A percentile compares a stretch with the other conserved stretches of the same genome.
Evolutionary conservation across 2,113 vertebrate species (phyloP).

Genomic region (Ctenomys sociabilis): DNA sequence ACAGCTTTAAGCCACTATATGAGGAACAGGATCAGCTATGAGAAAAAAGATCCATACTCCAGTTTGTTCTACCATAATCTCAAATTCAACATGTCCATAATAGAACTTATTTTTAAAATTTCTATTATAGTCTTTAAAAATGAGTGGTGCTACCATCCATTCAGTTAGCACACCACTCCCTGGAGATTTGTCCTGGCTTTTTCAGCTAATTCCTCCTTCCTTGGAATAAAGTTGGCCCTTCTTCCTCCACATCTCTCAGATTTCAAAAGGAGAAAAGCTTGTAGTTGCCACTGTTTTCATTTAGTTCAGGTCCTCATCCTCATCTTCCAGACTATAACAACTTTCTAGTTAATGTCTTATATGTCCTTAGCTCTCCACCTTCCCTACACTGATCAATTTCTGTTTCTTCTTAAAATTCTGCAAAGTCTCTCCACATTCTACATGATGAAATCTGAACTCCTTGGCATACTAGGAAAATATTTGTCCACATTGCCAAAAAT

Average conservation of each 20-base stretch:
- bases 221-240: not conserved
- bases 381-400: not conserved
- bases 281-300: not conserved
- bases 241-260: not conserved
- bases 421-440: not conserved
- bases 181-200: not conserved
- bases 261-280: not conserved
- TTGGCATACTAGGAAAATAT: not conserved
- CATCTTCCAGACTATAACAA: not conserved
- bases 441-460: not conserved
- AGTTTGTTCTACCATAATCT: not conserved
- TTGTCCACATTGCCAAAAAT: not conserved
- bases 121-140: not conserved
- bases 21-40: not conserved
- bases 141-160: not conserved
- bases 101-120: not conserved
- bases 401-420: conserved; percentile 8
- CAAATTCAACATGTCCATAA: not conserved
- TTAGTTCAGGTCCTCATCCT: not conserved
- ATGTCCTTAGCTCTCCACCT: not conserved
- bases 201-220: not conserved
- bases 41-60: not conserved
- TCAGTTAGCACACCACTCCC: not conserved
- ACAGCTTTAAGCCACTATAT: not conserved
- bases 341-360: not conserved